These are phyloP conservation scores for Stomatorhinus ivindoensis DNA, from an alignment of 2,113 vertebrate genomes.

Conservation along the genomic window DNA sequence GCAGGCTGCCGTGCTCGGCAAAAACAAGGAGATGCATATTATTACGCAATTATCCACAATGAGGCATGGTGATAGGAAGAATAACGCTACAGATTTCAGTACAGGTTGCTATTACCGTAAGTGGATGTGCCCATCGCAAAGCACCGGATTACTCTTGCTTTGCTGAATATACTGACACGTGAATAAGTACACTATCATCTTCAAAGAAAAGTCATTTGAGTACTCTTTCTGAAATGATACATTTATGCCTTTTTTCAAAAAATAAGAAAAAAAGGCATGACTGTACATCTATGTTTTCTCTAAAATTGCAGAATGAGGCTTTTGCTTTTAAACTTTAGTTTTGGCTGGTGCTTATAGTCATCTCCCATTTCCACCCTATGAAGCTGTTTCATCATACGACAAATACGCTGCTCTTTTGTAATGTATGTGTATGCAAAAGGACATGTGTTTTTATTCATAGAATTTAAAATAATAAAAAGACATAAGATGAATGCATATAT, in stretches of 20 bases:
- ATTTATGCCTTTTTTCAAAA: background rate
- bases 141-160: background rate
- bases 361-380: background rate
- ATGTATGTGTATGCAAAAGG: background rate
- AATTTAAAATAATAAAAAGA: background rate
- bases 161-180: background rate
- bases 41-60: conserved; percentile 1
- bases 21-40: background rate
- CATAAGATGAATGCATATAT: background rate
- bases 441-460: background rate
- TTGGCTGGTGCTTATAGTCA: background rate
- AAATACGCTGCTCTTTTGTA: background rate
- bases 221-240: background rate
- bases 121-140: background rate
- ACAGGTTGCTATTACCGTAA: background rate
- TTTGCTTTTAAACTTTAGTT: background rate
- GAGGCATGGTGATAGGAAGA: background rate
- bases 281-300: background rate
- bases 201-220: background rate
- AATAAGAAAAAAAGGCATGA: background rate
- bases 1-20: background rate
- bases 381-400: background rate
- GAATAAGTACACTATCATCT: background rate
- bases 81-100: background rate
- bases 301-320: background rate